Conservation (phyloP, 2,113 vertebrate species). For the Gorsachius goisagi region DNA sequence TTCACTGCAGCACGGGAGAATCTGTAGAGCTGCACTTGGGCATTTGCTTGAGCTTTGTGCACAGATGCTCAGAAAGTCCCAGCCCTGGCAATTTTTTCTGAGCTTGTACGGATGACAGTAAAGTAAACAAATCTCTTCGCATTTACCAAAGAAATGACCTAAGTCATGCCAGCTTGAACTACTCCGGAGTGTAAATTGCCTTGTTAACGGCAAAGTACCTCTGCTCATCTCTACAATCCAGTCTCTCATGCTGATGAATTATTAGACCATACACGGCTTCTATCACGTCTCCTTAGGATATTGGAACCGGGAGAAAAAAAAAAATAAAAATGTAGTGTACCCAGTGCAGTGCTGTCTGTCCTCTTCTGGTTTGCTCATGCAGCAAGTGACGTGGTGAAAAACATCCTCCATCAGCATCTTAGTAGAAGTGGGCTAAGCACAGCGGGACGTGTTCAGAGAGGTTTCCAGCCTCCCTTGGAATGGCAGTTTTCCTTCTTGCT, state of each 20-base stretch:
- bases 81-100: neutral
- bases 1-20: neutral
- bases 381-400: neutral
- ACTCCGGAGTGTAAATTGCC: neutral
- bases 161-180: neutral
- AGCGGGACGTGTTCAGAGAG: neutral
- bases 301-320: accelerated
- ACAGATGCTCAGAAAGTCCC: neutral
- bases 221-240: neutral
- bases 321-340: accelerated
- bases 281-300: neutral
- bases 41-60: neutral
- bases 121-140: neutral
- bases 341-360: accelerated
- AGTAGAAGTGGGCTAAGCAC: neutral
- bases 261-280: neutral
- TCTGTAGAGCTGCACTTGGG: neutral
- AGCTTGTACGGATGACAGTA: neutral
- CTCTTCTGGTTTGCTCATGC: neutral
- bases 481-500: neutral
- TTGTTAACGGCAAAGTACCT: neutral
- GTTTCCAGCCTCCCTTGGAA: neutral
- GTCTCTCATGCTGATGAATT: neutral
- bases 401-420: neutral
- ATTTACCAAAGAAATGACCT: neutral